Base-by-base conservation (phyloP, 2,888 invertebrate genomes). In the Nymphalis urticae region DNA sequence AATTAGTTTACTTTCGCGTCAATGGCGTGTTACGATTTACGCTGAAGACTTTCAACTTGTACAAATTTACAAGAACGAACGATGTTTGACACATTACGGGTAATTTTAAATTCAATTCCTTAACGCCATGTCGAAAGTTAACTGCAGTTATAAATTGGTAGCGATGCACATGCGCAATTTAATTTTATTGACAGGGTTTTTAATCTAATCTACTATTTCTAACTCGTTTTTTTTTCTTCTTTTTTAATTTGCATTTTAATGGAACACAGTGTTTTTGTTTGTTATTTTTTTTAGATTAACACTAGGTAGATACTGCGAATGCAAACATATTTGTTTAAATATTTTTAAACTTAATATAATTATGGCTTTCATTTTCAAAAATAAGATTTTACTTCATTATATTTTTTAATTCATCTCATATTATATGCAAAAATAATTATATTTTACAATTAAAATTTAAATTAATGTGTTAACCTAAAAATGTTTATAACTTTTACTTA, bases 1-100 rank as follows among this genome's bases (percentile, higher is more conserved):
- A 72, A 73, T 75, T 75, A 73, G 75, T 75, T 75, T 75, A 71
- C 75, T 64, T 58, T 64, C 62, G 56, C 73, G 75, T 75, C 75
- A 75, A 73, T 73, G 68, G 73, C 69, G 68, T 75, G 70, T 62
- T 62, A 60, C 64, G 69, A 66, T 72, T 72, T 62, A 69, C 71
- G 58, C 58, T 61, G 68, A 71, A 70, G 60, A 70, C 59, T 68
- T 58, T 60, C 47, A 64, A 71, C 59, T 64, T 62, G 53, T 60
- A 65, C 64, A 67, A 59, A 69, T 70, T 68, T 64, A 64, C 66
- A 62, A 65, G 64, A 42, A 42, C 24, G n/a, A 19, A 19, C 58
- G 36, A 67, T 65, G 64, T 72, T 72, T 70, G 72, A 67, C 64
- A 50, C 60, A 53, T 58, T 61, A 58, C 62, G 50, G 42, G 56